Percentiles rank a stretch among this genome's conserved stretches.
Conservation (phyloP, 2,113 vertebrate genomes). For the Ursus arctos region DNA sequence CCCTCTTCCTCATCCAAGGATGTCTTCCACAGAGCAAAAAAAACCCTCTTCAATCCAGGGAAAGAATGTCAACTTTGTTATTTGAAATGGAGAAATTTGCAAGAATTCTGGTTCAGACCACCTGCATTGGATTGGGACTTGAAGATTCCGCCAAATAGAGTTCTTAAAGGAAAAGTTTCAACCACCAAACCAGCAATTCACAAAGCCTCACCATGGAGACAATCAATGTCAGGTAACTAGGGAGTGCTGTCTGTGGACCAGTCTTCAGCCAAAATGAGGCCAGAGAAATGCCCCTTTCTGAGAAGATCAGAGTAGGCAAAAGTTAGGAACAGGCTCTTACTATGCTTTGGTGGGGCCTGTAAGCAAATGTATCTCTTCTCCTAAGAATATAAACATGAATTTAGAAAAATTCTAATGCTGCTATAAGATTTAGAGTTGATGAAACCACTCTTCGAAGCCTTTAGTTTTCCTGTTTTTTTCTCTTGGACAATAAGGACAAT, state of each 20-base stretch:
- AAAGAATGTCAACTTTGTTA: not conserved
- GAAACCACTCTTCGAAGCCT: not conserved
- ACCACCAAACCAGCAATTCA: not conserved
- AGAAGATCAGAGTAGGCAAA: not conserved
- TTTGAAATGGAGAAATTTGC: not conserved
- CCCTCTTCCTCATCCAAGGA: not conserved
- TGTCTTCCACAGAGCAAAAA: not conserved
- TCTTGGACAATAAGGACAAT: not conserved
- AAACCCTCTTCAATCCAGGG: not conserved
- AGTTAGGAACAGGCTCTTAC: not conserved
- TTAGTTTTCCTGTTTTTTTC: not conserved
- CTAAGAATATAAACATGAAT: not conserved
- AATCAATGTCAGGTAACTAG: fast-evolving
- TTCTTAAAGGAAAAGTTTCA: not conserved
- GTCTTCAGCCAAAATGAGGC: not conserved
- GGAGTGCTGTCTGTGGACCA: fast-evolving
- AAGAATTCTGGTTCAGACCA: not conserved
- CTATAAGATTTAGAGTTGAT: not conserved
- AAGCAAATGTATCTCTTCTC: not conserved
- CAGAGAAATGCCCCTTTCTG: not conserved
- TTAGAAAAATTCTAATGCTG: not conserved
- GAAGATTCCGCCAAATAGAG: not conserved
- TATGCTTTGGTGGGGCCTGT: not conserved
- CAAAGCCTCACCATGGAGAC: not conserved
- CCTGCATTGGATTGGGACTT: not conserved